Evolutionary conservation across 2,797 vertebrate genomes (phyloP).

Genomic region (Mallotus villosus): DNA sequence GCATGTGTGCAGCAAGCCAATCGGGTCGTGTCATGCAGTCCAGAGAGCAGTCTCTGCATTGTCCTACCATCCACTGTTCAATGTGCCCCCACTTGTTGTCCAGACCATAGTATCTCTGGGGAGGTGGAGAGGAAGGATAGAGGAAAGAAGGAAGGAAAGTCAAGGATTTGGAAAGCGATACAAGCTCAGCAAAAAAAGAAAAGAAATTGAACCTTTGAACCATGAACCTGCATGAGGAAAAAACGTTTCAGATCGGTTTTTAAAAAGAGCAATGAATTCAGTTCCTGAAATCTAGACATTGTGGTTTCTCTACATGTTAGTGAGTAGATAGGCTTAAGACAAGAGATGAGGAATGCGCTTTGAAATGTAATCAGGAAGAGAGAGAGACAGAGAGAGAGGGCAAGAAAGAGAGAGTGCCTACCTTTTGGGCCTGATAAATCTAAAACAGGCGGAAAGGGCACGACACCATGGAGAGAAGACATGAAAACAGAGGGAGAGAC

Average conservation of each 20-base stretch:
- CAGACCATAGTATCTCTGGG: slow-evolving; percentile 93
- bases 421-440: slow-evolving; percentile 93
- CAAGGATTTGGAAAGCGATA: slow-evolving; percentile 8
- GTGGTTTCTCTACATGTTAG: background rate
- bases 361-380: background rate
- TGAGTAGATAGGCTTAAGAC: background rate
- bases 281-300: no score
- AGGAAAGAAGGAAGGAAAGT: slow-evolving; percentile 9
- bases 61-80: slow-evolving; percentile 96
- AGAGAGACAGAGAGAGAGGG: background rate
- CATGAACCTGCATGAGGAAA: background rate
- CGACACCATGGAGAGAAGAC: slow-evolving; percentile 10
- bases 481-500: slow-evolving; percentile 12
- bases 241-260: background rate
- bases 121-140: slow-evolving; percentile 36
- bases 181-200: background rate
- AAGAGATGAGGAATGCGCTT: background rate
- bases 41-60: background rate
- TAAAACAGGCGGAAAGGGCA: slow-evolving; percentile 52
- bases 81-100: slow-evolving; percentile 96
- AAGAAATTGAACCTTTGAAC: background rate
- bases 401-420: slow-evolving; percentile 61
- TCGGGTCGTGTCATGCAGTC: slow-evolving; percentile 19
- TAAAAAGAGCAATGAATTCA: background rate
- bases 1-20: background rate